Percentiles rank a stretch among this genome's conserved stretches.
phyloP scores from a whole-genome alignment of 2,797 vertebrate species.

The Bovichtus diacanthus region DNA sequence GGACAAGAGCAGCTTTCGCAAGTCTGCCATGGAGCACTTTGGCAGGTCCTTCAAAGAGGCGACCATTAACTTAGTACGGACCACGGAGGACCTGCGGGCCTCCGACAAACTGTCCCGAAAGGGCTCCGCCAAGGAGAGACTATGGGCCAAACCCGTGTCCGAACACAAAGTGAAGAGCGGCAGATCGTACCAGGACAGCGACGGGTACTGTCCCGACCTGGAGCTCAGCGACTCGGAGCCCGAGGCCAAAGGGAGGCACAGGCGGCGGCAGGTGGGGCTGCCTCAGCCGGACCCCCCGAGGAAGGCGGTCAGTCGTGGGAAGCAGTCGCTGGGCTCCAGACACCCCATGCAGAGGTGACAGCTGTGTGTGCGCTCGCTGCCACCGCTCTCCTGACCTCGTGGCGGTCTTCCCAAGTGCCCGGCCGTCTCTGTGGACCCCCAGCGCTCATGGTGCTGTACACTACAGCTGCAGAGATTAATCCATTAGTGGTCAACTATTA shows the following conservation, averaged over 20 bases:
- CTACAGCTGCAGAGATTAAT: too few species aligned
- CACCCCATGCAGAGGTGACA: conserved; percentile 94
- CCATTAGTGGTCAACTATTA: too few species aligned
- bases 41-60: conserved; percentile 94
- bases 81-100: conserved; percentile 90
- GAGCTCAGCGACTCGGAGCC: conserved; percentile 98
- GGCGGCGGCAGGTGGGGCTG: conserved; percentile 73
- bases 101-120: conserved; percentile 89
- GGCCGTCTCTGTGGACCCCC: conserved; percentile 29
- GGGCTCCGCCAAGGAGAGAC: conserved; percentile 86
- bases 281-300: conserved; percentile 80
- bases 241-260: conserved; percentile 89
- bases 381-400: conserved; percentile 13
- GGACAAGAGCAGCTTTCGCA: conserved; percentile 87
- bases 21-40: conserved; percentile 92
- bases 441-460: too few species aligned
- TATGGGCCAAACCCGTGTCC: conserved; percentile 87
- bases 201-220: conserved; percentile 97
- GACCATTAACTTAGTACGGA: conserved; percentile 92
- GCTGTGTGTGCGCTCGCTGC: conserved; percentile 52
- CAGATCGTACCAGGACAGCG: conserved; percentile 91
- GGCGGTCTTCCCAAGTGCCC: conserved; percentile 61
- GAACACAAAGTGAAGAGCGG: conserved; percentile 81
- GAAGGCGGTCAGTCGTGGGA: conserved; percentile 82
- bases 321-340: conserved; percentile 88